Conservation (phyloP, 2,113 vertebrate species). For the Amazona guildingii region DNA sequence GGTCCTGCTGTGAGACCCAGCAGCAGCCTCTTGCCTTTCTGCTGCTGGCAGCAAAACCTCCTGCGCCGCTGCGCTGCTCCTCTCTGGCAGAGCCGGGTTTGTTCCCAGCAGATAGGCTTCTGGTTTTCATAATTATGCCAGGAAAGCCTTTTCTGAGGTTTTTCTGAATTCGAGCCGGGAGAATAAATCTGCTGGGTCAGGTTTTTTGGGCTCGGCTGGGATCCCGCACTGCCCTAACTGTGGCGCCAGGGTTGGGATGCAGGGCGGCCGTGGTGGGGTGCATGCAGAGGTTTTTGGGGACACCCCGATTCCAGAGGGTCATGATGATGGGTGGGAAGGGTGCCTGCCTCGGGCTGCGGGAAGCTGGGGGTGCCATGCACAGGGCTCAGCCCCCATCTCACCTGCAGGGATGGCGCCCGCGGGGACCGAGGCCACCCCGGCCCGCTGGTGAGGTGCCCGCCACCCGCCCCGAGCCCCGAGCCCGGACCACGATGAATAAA, state of each 20-base stretch:
- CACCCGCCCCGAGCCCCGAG: not conserved
- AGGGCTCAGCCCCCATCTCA: accelerated
- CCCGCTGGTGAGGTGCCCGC: not conserved
- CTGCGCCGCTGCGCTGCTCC: accelerated
- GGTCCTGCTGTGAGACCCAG: accelerated
- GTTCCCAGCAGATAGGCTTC: not conserved
- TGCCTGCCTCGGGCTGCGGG: accelerated
- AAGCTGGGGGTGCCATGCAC: accelerated
- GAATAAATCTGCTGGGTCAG: not conserved
- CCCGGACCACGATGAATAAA: conserved; percentile 90
- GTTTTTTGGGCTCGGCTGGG: not conserved
- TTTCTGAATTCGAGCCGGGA: accelerated
- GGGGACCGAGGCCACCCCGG: conserved; percentile 15
- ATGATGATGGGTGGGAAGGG: accelerated
- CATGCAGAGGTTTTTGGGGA: not conserved
- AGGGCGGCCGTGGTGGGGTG: accelerated
- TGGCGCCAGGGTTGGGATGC: not conserved
- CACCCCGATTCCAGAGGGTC: accelerated
- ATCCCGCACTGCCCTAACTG: not conserved
- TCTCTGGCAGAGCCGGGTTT: accelerated
- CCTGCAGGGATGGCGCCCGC: not conserved
- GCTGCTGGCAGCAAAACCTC: not conserved
- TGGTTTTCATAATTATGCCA: not conserved
- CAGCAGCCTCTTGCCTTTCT: not conserved
- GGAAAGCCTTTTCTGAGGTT: not conserved